A percentile compares a stretch with the other conserved stretches of the same genome.
Conservation (phyloP, 2,113 vertebrate species). For the Piaya cayana region DNA sequence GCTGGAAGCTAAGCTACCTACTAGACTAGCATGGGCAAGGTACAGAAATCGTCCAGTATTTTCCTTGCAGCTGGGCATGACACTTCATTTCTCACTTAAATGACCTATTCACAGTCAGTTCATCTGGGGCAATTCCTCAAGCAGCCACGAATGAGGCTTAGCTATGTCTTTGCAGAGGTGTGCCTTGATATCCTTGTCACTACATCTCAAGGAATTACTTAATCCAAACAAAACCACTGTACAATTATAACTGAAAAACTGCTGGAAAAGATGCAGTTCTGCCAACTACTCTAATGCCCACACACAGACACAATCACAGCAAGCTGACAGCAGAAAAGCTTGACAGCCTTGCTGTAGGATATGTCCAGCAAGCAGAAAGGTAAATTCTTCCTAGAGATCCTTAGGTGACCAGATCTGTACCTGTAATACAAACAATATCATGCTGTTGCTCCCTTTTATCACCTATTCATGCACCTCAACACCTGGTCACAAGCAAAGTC, state of each 20-base stretch:
- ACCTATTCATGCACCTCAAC: accelerated
- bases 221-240: not conserved
- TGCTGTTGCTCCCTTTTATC: not conserved
- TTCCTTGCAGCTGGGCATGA: not conserved
- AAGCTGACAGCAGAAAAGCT: not conserved
- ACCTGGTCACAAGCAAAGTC: not conserved
- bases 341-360: not conserved
- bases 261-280: not conserved
- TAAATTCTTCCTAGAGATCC: not conserved
- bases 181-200: not conserved
- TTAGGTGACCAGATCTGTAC: not conserved
- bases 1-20: not conserved
- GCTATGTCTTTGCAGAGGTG: not conserved
- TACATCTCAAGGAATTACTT: not conserved
- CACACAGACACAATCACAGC: not conserved
- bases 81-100: not conserved
- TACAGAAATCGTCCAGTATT: not conserved
- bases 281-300: not conserved
- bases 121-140: not conserved
- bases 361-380: not conserved
- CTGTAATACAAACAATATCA: not conserved
- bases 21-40: not conserved
- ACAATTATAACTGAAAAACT: not conserved
- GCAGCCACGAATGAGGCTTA: not conserved
- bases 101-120: not conserved